phyloP scores from a whole-genome alignment of 2,113 vertebrate genomes.

The Dipodomys ordii region DNA sequence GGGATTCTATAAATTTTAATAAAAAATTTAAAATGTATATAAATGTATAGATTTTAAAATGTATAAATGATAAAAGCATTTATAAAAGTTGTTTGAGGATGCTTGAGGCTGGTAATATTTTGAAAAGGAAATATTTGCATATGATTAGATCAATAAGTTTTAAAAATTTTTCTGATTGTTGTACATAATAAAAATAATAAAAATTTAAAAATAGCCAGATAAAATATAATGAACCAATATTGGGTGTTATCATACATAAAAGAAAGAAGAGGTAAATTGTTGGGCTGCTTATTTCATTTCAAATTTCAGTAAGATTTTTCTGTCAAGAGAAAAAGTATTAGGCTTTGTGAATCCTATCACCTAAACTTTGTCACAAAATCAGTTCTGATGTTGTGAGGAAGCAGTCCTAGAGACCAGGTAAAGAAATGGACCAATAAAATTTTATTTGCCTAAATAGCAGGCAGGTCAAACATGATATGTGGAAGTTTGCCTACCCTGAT shows the following conservation, averaged over 20 bases:
- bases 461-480: background rate
- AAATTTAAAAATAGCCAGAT: slow-evolving; percentile 10
- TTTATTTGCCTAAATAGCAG: background rate
- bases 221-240: background rate
- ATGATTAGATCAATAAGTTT: background rate
- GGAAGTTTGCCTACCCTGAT: background rate
- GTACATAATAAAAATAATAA: slow-evolving; percentile 2
- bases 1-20: background rate
- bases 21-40: no score
- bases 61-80: background rate
- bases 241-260: background rate
- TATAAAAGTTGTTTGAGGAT: background rate
- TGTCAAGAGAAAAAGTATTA: background rate
- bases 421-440: background rate
- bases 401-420: no score
- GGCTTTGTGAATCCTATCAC: background rate
- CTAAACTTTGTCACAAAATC: background rate
- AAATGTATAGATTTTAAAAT: no score
- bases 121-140: slow-evolving; percentile 24
- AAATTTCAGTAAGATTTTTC: background rate
- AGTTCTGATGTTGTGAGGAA: fast-evolving
- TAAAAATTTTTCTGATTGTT: background rate
- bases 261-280: background rate
- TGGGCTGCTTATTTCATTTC: background rate
- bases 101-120: slow-evolving; percentile 9